Evolutionary conservation across 2,888 invertebrate species (phyloP), one percentile per base, ranked within the genome.

Genomic region (Elgonia sp.): DNA sequence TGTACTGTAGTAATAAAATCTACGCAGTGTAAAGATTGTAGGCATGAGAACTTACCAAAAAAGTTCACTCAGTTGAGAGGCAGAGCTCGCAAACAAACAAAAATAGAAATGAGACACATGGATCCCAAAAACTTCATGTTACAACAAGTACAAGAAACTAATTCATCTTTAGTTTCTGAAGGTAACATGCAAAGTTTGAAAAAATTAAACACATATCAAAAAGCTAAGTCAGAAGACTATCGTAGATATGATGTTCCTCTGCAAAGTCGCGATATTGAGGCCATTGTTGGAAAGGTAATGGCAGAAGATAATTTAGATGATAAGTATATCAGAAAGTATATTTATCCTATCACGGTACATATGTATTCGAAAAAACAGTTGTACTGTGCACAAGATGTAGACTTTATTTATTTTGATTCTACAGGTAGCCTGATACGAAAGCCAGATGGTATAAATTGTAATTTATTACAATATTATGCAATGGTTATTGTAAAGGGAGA

Each of bases 391-490:
- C 18, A 57, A 10, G 16, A 70, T 46, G 20, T 46, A 14, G n/a
- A 42, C 20, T 50, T 50, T 10, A 42, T 80, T 6, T 62, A 70
- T 42, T 80, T 80, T 21, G 80, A 80, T 80, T 20, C 80, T 1
- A 70, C 70, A 9, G 70, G 80, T 6, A 50, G 62, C 20, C 16
- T 80, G 7, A 20, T 82, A 10, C 39, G 82, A 12, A 63, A 65
- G 14, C 82, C 82, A 7, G 4, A 42, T 21, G 65, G 65, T 10
- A n/a, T 82, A 10, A 10, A 63, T 0, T 81, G 72, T 18, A 81
- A 81, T 20, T 8, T 70, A 16, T 39, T 81, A 7, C 50, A 60
- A 20, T 72, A 62, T 16, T 81, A 70, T 37, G 37, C 62, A 3
- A 81, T 70, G 63, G 80, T 81, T 14, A 20, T 57, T 12, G 4